Evolutionary conservation across 2,888 invertebrate species (phyloP).

Genomic region (Cotesia congregata): DNA sequence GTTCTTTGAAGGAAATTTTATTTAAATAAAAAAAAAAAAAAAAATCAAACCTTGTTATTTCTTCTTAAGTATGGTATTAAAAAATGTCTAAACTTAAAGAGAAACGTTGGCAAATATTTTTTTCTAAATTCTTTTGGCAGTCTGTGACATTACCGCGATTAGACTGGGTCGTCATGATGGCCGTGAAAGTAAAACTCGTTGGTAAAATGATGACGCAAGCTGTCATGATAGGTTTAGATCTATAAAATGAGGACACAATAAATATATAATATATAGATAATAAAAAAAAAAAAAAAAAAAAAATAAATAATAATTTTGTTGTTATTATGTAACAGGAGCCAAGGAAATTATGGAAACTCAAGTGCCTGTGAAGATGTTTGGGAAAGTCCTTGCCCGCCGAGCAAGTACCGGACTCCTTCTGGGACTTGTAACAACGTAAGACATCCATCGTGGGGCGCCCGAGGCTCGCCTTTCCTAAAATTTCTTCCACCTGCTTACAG

Average conservation of each 20-base stretch:
- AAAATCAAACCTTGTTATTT: too few relatives aligned
- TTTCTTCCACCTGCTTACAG: conserved; percentile 81
- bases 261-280: conserved; percentile 6
- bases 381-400: conserved; percentile 81
- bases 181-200: conserved; percentile 42
- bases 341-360: conserved; percentile 51
- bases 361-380: conserved; percentile 24
- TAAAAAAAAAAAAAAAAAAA: background rate
- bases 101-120: conserved; percentile 16
- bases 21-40: too few relatives aligned
- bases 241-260: conserved; percentile 26
- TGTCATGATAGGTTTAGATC: conserved; percentile 17
- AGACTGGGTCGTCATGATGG: conserved; percentile 26
- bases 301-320: background rate
- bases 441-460: conserved; percentile 86
- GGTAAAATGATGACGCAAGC: conserved; percentile 39
- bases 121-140: conserved; percentile 13
- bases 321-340: conserved; percentile 50
- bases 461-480: conserved; percentile 83
- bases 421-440: conserved; percentile 92
- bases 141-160: conserved; percentile 27
- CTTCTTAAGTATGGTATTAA: conserved; percentile 1
- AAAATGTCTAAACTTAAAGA: background rate
- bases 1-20: too few relatives aligned
- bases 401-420: conserved; percentile 84